Conservation (phyloP, 2,113 vertebrate genomes). For the Nyctibius bracteatus region DNA sequence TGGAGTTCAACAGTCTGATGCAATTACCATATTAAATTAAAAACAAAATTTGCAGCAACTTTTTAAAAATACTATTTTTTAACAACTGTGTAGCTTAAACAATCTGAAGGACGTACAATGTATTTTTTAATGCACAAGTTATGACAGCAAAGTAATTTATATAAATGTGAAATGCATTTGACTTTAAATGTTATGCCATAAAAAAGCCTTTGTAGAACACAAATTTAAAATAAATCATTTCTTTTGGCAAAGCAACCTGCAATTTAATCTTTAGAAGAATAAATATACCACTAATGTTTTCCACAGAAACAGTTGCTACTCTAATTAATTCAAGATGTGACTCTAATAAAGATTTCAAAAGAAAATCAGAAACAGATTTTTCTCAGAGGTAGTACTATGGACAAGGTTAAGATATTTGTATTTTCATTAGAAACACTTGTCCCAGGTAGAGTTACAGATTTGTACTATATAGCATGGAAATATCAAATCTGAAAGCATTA, state of each 20-base stretch:
- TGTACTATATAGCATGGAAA: background rate
- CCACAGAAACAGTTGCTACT: conserved; percentile 51
- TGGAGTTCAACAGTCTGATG: background rate
- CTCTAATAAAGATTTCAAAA: conserved; percentile 57
- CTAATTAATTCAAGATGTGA: conserved; percentile 60
- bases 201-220: conserved; percentile 25
- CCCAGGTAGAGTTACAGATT: background rate
- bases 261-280: conserved; percentile 52
- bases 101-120: background rate
- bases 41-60: background rate
- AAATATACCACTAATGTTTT: conserved; percentile 46
- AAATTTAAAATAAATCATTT: conserved; percentile 42
- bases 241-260: conserved; percentile 36
- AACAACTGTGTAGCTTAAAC: background rate
- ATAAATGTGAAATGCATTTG: conserved; percentile 17
- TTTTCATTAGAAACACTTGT: conserved; percentile 46
- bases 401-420: conserved; percentile 1
- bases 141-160: background rate
- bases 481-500: background rate
- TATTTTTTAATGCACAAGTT: background rate
- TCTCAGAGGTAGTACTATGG: background rate
- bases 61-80: background rate
- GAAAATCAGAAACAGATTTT: conserved; percentile 56
- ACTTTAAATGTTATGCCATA: conserved; percentile 23
- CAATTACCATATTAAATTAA: background rate